A percentile compares a stretch with the other conserved stretches of the same genome.
Evolutionary conservation across 2,797 vertebrate genomes (phyloP).

Genomic region (Psittacula echo): DNA sequence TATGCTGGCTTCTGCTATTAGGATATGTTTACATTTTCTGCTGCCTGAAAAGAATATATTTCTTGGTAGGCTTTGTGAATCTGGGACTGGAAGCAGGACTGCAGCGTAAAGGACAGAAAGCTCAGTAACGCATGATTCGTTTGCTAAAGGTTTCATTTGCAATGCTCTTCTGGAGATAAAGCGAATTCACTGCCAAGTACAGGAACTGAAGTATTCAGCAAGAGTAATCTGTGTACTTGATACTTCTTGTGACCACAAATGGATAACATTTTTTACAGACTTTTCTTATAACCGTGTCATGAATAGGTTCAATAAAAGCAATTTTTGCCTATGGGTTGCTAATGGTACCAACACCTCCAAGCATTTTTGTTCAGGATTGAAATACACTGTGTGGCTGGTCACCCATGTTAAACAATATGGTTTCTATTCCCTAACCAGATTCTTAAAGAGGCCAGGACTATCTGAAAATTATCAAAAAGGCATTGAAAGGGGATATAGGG

Average conservation of each 20-base stretch:
- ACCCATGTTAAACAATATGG: background rate
- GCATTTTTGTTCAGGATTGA: slow-evolving; percentile 12
- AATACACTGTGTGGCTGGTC: background rate
- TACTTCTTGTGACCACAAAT: slow-evolving; percentile 8
- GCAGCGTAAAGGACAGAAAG: background rate
- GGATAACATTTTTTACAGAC: background rate
- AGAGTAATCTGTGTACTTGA: background rate
- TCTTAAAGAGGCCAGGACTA: background rate
- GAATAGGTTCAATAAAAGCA: background rate
- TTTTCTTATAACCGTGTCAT: background rate
- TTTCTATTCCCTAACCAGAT: background rate
- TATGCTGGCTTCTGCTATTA: background rate
- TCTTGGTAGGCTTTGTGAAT: background rate
- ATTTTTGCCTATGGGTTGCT: background rate
- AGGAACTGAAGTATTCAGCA: background rate
- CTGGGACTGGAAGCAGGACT: background rate
- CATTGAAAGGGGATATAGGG: background rate
- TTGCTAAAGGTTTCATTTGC: background rate
- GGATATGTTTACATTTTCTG: background rate
- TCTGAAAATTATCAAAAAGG: background rate
- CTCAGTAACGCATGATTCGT: background rate
- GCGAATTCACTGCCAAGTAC: slow-evolving; percentile 4
- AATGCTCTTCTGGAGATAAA: background rate
- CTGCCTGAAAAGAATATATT: background rate
- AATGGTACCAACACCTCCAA: background rate